These are phyloP conservation scores for Anomalospiza imberbis DNA, from an alignment of 2,797 vertebrate species.

Conservation along the genomic window DNA sequence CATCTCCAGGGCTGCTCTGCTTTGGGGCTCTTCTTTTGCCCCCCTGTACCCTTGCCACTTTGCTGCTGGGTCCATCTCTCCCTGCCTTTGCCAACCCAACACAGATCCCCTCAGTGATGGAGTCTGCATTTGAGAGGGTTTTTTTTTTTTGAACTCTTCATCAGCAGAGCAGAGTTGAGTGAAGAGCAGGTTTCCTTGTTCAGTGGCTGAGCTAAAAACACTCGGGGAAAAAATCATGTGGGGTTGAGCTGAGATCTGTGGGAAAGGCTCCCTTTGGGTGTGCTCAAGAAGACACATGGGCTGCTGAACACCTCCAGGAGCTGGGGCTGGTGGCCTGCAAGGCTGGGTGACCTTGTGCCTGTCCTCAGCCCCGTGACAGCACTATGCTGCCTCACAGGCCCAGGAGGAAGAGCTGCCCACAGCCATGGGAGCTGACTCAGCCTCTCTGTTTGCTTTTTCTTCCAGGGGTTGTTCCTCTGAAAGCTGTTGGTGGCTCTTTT, in stretches of 20 bases:
- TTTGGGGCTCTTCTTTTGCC: background rate
- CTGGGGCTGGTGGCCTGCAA: background rate
- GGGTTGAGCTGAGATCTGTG: background rate
- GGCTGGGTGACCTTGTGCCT: background rate
- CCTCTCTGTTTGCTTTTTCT: background rate
- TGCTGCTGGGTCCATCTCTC: background rate
- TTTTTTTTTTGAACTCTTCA: background rate
- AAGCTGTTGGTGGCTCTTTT: background rate
- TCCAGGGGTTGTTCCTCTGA: background rate
- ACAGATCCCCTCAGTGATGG: background rate
- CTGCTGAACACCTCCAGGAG: background rate
- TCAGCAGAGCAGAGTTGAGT: background rate
- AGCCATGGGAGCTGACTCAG: background rate
- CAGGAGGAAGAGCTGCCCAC: background rate
- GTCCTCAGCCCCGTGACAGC: background rate
- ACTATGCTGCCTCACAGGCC: background rate
- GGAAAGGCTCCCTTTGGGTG: background rate
- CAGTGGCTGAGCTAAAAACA: background rate
- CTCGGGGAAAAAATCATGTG: accelerated
- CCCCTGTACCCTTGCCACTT: background rate
- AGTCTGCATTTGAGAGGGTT: background rate
- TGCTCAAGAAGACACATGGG: background rate
- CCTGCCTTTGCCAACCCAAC: background rate
- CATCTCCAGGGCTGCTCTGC: background rate
- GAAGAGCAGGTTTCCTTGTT: background rate